Percentiles rank a stretch among this genome's conserved stretches.
These are phyloP conservation scores for Camponotus fellah DNA, from an alignment of 2,888 invertebrate species.

Conservation along the genomic window DNA sequence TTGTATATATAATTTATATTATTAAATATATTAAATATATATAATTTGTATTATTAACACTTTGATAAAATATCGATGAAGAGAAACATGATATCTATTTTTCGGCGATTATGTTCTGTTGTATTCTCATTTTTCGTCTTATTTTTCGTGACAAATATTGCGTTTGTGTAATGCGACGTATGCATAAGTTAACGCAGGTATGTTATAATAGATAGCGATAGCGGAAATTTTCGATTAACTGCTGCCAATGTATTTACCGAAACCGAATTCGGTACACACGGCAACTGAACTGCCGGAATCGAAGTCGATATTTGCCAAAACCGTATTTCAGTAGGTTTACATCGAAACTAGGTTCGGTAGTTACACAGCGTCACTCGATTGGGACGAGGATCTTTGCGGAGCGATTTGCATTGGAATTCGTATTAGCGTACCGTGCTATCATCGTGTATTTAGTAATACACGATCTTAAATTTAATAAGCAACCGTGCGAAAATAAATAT, in stretches of 20 bases:
- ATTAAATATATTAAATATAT: too few species aligned
- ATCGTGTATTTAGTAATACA: slow-evolving; percentile 47
- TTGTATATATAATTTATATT: too few species aligned
- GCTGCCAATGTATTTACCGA: slow-evolving; percentile 64
- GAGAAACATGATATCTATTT: neutral
- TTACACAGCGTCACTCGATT: slow-evolving; percentile 58
- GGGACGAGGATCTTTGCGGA: slow-evolving; percentile 45
- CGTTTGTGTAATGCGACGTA: slow-evolving; percentile 40
- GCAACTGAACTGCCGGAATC: slow-evolving; percentile 60
- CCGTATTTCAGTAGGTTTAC: slow-evolving; percentile 69
- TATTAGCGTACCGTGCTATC: slow-evolving; percentile 60
- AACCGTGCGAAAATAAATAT: slow-evolving; percentile 52
- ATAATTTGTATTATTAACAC: too few species aligned
- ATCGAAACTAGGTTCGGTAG: slow-evolving; percentile 63
- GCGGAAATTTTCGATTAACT: slow-evolving; percentile 69
- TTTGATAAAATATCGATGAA: too few species aligned
- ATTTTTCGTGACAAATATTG: neutral
- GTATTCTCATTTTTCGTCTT: neutral
- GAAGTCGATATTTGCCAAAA: slow-evolving; percentile 70
- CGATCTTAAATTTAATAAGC: slow-evolving; percentile 54
- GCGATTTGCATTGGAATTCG: slow-evolving; percentile 57
- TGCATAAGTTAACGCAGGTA: slow-evolving; percentile 41
- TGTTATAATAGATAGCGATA: slow-evolving; percentile 65
- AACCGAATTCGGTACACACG: slow-evolving; percentile 64
- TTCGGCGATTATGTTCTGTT: neutral